Evolutionary conservation across 30 jellyfish, hydroid and myxozoan genomes (phyloP).

Genomic region (Hydractinia symbiolongicarpus): DNA sequence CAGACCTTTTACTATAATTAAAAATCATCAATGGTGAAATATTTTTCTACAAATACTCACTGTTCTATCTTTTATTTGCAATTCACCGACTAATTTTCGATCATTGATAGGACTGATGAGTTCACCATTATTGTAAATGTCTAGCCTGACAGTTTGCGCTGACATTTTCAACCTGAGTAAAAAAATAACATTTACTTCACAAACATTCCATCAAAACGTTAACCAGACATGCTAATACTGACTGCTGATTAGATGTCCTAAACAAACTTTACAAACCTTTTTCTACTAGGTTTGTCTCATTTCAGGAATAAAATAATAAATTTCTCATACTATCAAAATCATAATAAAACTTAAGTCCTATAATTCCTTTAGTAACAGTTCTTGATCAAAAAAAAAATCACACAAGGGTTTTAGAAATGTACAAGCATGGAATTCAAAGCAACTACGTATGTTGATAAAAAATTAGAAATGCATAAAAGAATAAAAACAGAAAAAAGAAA

Average conservation of each 20-base stretch:
- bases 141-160: slow-evolving; percentile 64
- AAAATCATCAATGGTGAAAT: neutral
- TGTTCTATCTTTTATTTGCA: slow-evolving; percentile 84
- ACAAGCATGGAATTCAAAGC: too few species aligned
- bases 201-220: too few species aligned
- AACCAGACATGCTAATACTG: too few species aligned
- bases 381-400: too few species aligned
- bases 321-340: neutral
- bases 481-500: too few species aligned
- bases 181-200: neutral
- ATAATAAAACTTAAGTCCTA: neutral
- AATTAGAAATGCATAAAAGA: too few species aligned
- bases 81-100: slow-evolving; percentile 85
- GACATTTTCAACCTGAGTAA: slow-evolving; percentile 69
- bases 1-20: neutral
- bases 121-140: slow-evolving; percentile 79
- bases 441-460: too few species aligned
- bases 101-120: slow-evolving; percentile 64
- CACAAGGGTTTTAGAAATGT: too few species aligned
- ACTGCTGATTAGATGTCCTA: too few species aligned
- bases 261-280: too few species aligned
- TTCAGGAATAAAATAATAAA: neutral
- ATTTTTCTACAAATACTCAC: slow-evolving; percentile 28
- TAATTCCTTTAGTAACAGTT: too few species aligned
- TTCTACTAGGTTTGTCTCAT: too few species aligned